phyloP scores from a whole-genome alignment of 2,888 invertebrate species.

The Phania funesta region DNA sequence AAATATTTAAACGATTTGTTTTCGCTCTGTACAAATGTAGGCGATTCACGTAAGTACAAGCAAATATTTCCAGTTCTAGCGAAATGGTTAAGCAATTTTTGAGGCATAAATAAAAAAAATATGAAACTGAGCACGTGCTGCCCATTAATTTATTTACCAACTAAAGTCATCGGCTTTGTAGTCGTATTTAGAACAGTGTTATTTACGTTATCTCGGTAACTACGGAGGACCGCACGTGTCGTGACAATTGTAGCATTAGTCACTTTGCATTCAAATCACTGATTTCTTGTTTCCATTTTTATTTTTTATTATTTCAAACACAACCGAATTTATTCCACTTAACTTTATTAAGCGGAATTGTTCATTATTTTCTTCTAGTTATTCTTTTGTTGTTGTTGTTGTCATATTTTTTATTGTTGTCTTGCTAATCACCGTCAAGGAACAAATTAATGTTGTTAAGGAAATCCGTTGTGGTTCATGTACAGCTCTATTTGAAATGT shows the following conservation, averaged over 20 bases:
- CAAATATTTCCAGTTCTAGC: slow-evolving; percentile 19
- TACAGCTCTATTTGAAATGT: slow-evolving; percentile 47
- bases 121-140: slow-evolving; percentile 73
- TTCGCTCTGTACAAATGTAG: not conserved
- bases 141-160: slow-evolving; percentile 77
- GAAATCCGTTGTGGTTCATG: slow-evolving; percentile 65
- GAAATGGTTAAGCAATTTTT: slow-evolving; percentile 41
- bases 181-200: slow-evolving; percentile 45
- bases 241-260: slow-evolving; percentile 59
- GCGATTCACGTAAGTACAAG: slow-evolving; percentile 5
- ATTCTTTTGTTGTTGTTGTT: slow-evolving; percentile 9
- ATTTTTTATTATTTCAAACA: slow-evolving; percentile 63
- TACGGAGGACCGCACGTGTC: slow-evolving; percentile 58
- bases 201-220: slow-evolving; percentile 58
- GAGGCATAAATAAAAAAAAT: slow-evolving; percentile 8
- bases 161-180: slow-evolving; percentile 66
- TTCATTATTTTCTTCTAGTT: slow-evolving; percentile 43
- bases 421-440: slow-evolving; percentile 66
- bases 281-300: slow-evolving; percentile 8
- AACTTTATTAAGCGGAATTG: slow-evolving; percentile 63
- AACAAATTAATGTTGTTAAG: slow-evolving; percentile 68
- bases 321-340: slow-evolving; percentile 51
- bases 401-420: slow-evolving; percentile 61
- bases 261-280: slow-evolving; percentile 65
- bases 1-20: slow-evolving; percentile 27